Conservation (phyloP, 2,113 vertebrate species). For the Pomatostomus ruficeps region DNA sequence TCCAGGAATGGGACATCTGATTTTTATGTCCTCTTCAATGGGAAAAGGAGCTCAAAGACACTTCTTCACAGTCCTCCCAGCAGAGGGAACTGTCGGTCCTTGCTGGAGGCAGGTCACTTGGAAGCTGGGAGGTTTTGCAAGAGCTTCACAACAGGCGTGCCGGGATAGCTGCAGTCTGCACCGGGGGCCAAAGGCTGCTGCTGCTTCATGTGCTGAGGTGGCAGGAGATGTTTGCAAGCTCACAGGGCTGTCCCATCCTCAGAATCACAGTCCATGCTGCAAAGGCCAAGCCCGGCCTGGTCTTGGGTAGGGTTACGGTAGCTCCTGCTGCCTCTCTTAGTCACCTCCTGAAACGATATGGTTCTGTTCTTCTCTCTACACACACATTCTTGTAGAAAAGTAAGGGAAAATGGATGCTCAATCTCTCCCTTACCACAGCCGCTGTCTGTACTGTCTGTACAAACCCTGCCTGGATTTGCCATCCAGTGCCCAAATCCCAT, state of each 20-base stretch:
- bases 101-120: not conserved
- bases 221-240: not conserved
- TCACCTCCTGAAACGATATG: not conserved
- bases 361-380: not conserved
- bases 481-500: not conserved
- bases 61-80: conserved; percentile 28
- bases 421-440: not conserved
- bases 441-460: not conserved
- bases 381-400: not conserved
- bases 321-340: not conserved
- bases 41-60: not conserved
- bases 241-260: not conserved
- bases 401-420: not conserved
- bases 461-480: not conserved
- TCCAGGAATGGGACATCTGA: not conserved
- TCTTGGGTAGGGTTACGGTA: not conserved
- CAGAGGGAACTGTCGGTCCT: conserved; percentile 38
- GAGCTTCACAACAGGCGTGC: not conserved
- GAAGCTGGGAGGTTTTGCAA: not conserved
- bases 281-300: not conserved
- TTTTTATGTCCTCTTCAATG: not conserved
- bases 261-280: not conserved
- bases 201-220: not conserved
- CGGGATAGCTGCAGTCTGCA: not conserved
- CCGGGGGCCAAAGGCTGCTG: not conserved